A percentile compares a stretch with the other conserved stretches of the same genome.
These are phyloP conservation scores for Aegotheles bennettii DNA, from an alignment of 2,113 vertebrate genomes.

Conservation along the genomic window DNA sequence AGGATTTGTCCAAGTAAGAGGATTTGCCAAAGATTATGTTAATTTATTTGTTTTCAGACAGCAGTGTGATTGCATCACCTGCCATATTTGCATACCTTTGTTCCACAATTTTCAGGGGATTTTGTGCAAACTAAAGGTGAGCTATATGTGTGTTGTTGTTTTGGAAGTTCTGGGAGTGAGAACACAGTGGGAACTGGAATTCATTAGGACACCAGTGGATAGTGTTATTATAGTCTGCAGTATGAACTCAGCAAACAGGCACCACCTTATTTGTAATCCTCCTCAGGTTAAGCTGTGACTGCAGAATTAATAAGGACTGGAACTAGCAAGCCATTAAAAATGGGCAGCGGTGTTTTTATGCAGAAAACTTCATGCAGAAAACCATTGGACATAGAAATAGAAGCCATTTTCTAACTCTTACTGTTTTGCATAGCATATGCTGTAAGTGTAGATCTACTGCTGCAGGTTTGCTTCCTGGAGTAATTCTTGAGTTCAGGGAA, in stretches of 20 bases:
- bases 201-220: neutral
- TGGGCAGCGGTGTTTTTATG: fast-evolving
- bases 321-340: neutral
- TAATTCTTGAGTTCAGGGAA: neutral
- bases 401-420: neutral
- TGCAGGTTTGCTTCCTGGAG: neutral
- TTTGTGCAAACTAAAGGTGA: neutral
- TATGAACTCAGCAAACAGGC: neutral
- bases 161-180: neutral
- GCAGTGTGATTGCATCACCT: neutral
- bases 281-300: neutral
- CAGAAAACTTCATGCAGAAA: neutral
- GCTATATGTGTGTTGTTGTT: neutral
- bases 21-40: neutral
- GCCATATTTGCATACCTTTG: neutral
- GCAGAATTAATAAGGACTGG: neutral
- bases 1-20: neutral
- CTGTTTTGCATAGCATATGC: neutral
- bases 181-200: neutral
- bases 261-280: neutral
- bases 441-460: neutral
- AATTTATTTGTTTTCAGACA: neutral
- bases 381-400: neutral
- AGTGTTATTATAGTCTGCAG: neutral
- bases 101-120: neutral